Evolutionary conservation across 1,140 invertebrate genomes (phyloP).

Genomic region (Papilio aristodemus): DNA sequence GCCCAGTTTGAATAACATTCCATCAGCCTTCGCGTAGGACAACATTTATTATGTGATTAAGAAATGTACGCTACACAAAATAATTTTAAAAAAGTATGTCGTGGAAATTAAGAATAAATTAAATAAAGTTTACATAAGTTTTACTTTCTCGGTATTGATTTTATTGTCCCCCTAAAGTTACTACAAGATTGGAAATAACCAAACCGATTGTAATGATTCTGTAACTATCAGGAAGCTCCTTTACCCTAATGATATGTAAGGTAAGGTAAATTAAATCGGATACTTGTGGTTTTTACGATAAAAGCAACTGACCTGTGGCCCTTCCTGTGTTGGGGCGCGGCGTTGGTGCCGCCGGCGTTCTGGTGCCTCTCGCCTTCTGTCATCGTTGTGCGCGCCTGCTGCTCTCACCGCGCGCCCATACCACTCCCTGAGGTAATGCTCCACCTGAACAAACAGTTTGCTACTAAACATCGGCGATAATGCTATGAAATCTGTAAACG

Average conservation of each 20-base stretch:
- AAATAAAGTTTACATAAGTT: too few species aligned
- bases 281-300: not conserved
- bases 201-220: not conserved
- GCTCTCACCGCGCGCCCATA: conserved; percentile 71
- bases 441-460: conserved; percentile 54
- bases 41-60: not conserved
- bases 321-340: conserved; percentile 79
- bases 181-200: too few species aligned
- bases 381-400: conserved; percentile 53
- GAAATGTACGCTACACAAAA: not conserved
- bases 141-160: too few species aligned
- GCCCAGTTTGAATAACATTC: conserved; percentile 22
- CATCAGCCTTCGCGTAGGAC: not conserved
- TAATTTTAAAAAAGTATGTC: not conserved
- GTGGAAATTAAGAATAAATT: too few species aligned
- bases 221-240: not conserved
- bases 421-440: conserved; percentile 52
- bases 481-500: too few species aligned
- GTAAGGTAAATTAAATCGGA: not conserved
- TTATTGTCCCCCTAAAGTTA: too few species aligned
- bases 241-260: not conserved
- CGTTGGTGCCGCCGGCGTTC: conserved; percentile 70
- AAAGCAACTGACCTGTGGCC: conserved; percentile 60
- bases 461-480: not conserved
- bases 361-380: conserved; percentile 69